phyloP scores from a whole-genome alignment of 1,140 invertebrate genomes.

The Ips nitidus region DNA sequence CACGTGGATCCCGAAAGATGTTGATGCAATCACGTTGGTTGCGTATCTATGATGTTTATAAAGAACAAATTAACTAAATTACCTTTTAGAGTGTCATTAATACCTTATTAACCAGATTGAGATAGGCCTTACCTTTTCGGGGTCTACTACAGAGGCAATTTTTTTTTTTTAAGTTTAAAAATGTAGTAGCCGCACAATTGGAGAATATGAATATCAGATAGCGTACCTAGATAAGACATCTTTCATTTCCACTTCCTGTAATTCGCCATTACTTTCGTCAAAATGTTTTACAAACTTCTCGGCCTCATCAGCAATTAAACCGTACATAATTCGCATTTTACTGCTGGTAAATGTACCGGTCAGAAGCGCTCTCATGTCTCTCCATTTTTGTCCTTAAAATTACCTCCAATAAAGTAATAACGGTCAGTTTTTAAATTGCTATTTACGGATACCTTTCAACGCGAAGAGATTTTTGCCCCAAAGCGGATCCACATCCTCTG shows the following conservation, averaged over 20 bases:
- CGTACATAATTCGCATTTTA: slow-evolving; percentile 52
- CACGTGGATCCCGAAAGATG: slow-evolving; percentile 51
- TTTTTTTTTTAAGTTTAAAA: no score
- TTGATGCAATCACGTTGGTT: slow-evolving; percentile 52
- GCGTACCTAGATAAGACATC: slow-evolving; percentile 19
- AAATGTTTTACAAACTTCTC: slow-evolving; percentile 45
- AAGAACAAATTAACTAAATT: no score
- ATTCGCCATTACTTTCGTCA: slow-evolving; percentile 29
- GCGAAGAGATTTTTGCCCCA: slow-evolving; percentile 58
- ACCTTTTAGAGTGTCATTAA: no score
- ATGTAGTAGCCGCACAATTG: no score
- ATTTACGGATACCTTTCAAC: slow-evolving; percentile 53
- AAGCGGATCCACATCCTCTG: slow-evolving; percentile 56
- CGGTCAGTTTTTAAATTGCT: background rate
- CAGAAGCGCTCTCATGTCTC: slow-evolving; percentile 48
- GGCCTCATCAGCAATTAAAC: slow-evolving; percentile 45
- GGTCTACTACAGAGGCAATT: no score
- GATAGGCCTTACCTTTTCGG: no score
- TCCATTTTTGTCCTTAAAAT: slow-evolving; percentile 49
- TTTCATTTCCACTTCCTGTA: slow-evolving; percentile 35
- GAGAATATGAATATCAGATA: no score
- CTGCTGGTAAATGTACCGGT: slow-evolving; percentile 52
- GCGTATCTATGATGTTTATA: slow-evolving; percentile 38
- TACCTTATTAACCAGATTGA: no score
- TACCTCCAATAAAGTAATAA: background rate